Percentiles rank a stretch among this genome's conserved stretches.
phyloP scores from a whole-genome alignment of 2,888 invertebrate species.

The Anthrax anthrax region DNA sequence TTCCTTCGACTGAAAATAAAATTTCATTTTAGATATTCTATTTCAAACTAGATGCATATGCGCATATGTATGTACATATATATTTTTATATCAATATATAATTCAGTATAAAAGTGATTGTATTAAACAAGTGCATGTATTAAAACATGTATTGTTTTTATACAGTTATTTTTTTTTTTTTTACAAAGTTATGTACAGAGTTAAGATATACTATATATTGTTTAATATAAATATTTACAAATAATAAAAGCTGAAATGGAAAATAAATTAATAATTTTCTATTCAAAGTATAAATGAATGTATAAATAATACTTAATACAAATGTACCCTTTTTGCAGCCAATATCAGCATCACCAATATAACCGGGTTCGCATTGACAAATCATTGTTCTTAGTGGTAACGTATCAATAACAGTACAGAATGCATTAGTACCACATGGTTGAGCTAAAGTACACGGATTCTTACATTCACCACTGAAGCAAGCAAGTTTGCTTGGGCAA shows the following conservation, averaged over 20 bases:
- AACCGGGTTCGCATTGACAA: conserved; percentile 71
- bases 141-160: neutral
- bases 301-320: neutral
- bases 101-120: neutral
- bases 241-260: neutral
- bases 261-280: neutral
- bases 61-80: too few relatives aligned
- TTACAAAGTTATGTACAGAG: conserved; percentile 3
- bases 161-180: neutral
- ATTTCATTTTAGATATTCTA: too few relatives aligned
- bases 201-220: too few relatives aligned
- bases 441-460: conserved; percentile 64
- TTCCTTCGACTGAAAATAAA: conserved; percentile 20
- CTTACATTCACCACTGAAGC: conserved; percentile 62
- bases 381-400: conserved; percentile 77
- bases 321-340: conserved; percentile 61
- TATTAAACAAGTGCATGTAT: neutral
- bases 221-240: conserved; percentile 9
- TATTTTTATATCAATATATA: too few relatives aligned
- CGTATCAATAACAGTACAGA: conserved; percentile 73
- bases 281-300: neutral
- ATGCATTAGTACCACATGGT: conserved; percentile 67
- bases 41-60: too few relatives aligned
- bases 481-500: conserved; percentile 73
- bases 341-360: conserved; percentile 71